Percentiles rank a stretch among this genome's conserved stretches.
phyloP scores from a whole-genome alignment of 2,113 vertebrate genomes.

The Platichthys stellatus region DNA sequence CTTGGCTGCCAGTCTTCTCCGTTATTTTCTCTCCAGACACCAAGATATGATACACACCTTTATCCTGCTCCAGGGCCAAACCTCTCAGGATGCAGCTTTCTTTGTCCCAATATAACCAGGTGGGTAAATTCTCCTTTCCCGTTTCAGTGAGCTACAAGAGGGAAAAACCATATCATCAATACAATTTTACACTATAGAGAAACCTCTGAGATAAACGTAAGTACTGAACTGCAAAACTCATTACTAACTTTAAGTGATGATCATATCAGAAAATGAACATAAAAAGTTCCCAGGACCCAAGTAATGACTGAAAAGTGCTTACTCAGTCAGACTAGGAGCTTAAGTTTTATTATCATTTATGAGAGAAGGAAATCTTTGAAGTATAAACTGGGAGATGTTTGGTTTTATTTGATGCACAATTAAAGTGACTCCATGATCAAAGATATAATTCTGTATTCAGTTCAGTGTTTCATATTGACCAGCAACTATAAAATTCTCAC shows the following conservation, averaged over 20 bases:
- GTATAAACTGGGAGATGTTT: not conserved
- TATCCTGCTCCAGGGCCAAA: slow-evolving; percentile 92
- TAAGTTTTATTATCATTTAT: not conserved
- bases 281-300: slow-evolving; percentile 7
- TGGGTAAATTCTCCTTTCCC: slow-evolving; percentile 89
- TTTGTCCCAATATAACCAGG: slow-evolving; percentile 91
- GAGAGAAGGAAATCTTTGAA: slow-evolving; percentile 1
- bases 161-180: slow-evolving; percentile 26
- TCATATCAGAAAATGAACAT: not conserved
- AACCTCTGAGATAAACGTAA: slow-evolving; percentile 6
- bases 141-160: slow-evolving; percentile 86
- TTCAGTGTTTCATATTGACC: slow-evolving; percentile 7
- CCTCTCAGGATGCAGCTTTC: slow-evolving; percentile 87
- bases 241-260: slow-evolving; percentile 9
- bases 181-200: slow-evolving; percentile 6
- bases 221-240: not conserved
- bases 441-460: not conserved
- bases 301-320: not conserved
- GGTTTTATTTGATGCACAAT: not conserved
- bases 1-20: slow-evolving; percentile 83
- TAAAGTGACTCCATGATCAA: slow-evolving; percentile 9
- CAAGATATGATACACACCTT: slow-evolving; percentile 92
- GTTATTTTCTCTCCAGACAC: slow-evolving; percentile 82
- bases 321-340: not conserved
- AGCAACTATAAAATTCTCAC: not conserved